Conservation (phyloP, 2,888 invertebrate species). For the Melipona bicolor region DNA sequence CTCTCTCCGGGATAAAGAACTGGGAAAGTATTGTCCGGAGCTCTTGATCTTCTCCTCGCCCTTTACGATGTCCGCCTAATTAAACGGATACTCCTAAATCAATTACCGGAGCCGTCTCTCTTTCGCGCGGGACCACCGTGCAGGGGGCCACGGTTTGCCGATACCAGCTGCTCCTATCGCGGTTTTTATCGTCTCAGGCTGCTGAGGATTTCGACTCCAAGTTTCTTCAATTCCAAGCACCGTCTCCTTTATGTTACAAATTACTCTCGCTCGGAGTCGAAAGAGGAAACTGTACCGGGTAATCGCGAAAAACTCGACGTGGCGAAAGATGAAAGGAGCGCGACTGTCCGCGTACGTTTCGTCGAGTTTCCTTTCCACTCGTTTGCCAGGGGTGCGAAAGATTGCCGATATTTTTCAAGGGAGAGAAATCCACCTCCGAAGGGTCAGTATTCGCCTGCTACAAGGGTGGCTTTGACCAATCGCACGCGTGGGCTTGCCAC, state of each 20-base stretch:
- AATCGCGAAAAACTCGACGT: too few species aligned
- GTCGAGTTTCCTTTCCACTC: slow-evolving; percentile 29
- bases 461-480: slow-evolving; percentile 82
- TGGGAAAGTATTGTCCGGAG: slow-evolving; percentile 65
- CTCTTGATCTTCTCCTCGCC: slow-evolving; percentile 38
- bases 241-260: too few species aligned
- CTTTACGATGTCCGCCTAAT: slow-evolving; percentile 52
- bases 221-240: too few species aligned
- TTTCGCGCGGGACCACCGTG: neutral
- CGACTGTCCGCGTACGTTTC: slow-evolving; percentile 36
- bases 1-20: slow-evolving; percentile 55
- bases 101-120: slow-evolving; percentile 51
- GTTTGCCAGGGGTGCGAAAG: slow-evolving; percentile 37
- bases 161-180: neutral
- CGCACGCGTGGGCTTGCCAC: slow-evolving; percentile 79
- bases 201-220: too few species aligned
- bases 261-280: too few species aligned
- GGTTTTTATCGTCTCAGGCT: neutral
- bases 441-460: slow-evolving; percentile 79
- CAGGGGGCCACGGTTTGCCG: slow-evolving; percentile 4
- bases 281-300: too few species aligned
- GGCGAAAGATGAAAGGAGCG: too few species aligned
- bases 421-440: slow-evolving; percentile 75
- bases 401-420: slow-evolving; percentile 63
- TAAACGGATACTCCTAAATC: slow-evolving; percentile 65